Conservation (phyloP, 2,888 invertebrate genomes). For the Crocallis elinguaria region DNA sequence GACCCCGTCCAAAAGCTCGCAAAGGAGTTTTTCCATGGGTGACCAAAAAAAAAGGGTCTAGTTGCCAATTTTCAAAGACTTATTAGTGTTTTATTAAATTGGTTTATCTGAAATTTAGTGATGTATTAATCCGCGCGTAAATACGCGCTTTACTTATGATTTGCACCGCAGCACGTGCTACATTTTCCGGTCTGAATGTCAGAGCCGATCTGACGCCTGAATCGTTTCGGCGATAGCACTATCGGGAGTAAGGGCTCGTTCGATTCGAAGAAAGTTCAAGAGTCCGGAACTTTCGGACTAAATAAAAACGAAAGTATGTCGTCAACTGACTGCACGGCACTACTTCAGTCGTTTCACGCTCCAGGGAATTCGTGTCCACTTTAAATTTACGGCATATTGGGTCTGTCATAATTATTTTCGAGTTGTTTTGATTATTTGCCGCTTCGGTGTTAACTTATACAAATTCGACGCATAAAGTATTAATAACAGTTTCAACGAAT, state of each 20-base stretch:
- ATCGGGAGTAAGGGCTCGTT: conserved; percentile 29
- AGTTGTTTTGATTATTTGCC: conserved; percentile 23
- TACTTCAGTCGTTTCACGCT: conserved; percentile 38
- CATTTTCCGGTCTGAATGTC: conserved; percentile 49
- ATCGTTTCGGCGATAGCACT: conserved; percentile 37
- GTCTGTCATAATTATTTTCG: conserved; percentile 27
- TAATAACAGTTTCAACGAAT: conserved; percentile 3
- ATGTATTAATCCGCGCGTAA: too few species aligned
- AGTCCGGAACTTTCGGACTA: conserved; percentile 21
- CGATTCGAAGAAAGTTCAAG: conserved; percentile 31
- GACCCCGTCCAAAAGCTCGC: too few species aligned
- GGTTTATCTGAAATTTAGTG: too few species aligned
- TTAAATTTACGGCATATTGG: conserved; percentile 13
- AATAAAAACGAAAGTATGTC: conserved; percentile 39
- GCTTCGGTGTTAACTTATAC: conserved; percentile 16
- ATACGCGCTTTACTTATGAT: neutral
- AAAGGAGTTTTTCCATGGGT: too few species aligned
- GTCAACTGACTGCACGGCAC: too few species aligned
- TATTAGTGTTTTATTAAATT: too few species aligned
- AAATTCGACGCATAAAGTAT: conserved; percentile 14
- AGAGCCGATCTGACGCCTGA: conserved; percentile 38
- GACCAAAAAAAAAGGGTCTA: too few species aligned
- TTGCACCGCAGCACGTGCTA: conserved; percentile 26
- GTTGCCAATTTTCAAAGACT: too few species aligned
- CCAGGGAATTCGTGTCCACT: conserved; percentile 22